Evolutionary conservation across 1,140 invertebrate genomes (phyloP).

Genomic region (Venustaconcha ellipsiformis): DNA sequence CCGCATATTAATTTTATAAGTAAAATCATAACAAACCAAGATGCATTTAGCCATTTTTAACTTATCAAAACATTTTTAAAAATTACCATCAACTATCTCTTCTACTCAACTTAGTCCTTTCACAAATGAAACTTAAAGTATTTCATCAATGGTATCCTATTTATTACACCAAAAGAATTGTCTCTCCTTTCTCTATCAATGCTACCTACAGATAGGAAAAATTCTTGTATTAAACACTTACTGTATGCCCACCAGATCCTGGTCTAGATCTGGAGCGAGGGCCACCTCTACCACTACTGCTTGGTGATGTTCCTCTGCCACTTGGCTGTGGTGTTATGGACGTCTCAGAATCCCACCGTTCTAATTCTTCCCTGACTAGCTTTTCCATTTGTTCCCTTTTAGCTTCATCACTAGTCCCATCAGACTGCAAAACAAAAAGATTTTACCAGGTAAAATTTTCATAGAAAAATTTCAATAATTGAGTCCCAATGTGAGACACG

Average conservation of each 20-base stretch:
- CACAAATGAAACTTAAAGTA: too few relatives aligned
- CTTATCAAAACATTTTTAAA: too few relatives aligned
- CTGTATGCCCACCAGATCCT: conserved; percentile 51
- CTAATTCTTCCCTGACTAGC: conserved; percentile 67
- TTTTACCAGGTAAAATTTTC: conserved; percentile 2
- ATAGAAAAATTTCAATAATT: neutral
- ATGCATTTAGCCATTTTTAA: too few relatives aligned
- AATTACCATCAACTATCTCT: too few relatives aligned
- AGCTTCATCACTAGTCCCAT: conserved; percentile 65
- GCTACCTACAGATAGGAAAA: too few relatives aligned
- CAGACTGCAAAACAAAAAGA: conserved; percentile 48
- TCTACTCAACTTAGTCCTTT: too few relatives aligned
- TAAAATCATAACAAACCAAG: too few relatives aligned
- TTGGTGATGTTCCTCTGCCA: conserved; percentile 58
- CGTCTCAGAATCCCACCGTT: conserved; percentile 67
- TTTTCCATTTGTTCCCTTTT: conserved; percentile 69
- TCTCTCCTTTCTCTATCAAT: too few relatives aligned
- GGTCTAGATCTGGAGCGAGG: conserved; percentile 49
- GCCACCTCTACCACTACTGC: conserved; percentile 53
- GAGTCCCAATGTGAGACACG: neutral
- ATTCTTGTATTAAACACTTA: conserved; percentile 28
- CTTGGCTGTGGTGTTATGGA: conserved; percentile 56
- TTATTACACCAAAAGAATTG: too few relatives aligned
- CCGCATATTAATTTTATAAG: too few relatives aligned
- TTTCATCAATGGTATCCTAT: too few relatives aligned